These are phyloP conservation scores for Typhlomys cinereus DNA, from an alignment of 2,113 vertebrate species.

Conservation along the genomic window DNA sequence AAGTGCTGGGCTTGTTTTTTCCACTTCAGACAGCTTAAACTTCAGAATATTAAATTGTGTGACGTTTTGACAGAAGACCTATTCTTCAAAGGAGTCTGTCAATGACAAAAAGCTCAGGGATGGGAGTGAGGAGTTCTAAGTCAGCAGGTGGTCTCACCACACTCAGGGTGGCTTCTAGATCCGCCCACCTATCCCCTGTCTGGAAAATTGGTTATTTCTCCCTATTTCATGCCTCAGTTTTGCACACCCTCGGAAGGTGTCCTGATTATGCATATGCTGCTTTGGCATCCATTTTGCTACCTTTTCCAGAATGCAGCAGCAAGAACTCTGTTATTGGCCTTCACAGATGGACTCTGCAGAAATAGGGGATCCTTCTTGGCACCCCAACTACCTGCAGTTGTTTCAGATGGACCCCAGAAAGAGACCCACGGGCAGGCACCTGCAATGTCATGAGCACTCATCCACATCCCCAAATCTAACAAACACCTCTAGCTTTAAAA, in stretches of 20 bases:
- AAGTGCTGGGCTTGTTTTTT: background rate
- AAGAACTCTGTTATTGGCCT: rapidly evolving
- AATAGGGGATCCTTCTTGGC: rapidly evolving
- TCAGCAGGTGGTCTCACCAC: rapidly evolving
- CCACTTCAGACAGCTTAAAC: background rate
- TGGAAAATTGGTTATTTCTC: rapidly evolving
- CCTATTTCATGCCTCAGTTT: rapidly evolving
- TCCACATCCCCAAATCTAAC: background rate
- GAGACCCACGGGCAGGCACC: background rate
- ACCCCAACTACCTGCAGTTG: rapidly evolving
- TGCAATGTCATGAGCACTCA: rapidly evolving
- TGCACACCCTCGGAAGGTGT: rapidly evolving
- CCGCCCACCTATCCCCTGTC: background rate
- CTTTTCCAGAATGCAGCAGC: background rate
- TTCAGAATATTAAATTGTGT: background rate
- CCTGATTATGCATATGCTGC: rapidly evolving
- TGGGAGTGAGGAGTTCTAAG: too few relatives aligned
- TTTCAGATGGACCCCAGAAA: background rate
- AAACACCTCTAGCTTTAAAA: background rate
- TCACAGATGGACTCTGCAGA: too few relatives aligned
- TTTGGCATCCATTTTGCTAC: too few relatives aligned
- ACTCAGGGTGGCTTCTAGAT: background rate
- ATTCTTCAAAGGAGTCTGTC: background rate
- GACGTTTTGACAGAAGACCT: background rate
- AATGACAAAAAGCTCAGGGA: background rate